Evolutionary conservation across 2,797 vertebrate species (phyloP).

Genomic region (Heliangelus exortis): DNA sequence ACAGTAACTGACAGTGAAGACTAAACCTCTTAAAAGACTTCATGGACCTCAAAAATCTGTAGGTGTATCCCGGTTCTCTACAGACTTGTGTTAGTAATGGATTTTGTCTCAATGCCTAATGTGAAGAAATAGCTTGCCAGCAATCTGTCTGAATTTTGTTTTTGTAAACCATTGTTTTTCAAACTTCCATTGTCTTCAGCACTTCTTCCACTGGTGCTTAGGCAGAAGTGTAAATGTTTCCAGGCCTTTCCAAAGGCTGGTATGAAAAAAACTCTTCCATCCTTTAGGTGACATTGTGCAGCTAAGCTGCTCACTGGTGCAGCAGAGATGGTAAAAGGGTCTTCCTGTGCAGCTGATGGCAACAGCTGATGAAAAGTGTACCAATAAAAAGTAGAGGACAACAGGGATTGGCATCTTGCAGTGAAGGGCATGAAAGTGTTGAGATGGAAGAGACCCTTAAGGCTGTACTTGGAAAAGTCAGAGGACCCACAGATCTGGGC

Average conservation of each 20-base stretch:
- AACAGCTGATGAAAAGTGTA: neutral
- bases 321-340: accelerated
- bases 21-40: too few relatives aligned
- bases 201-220: neutral
- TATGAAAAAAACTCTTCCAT: neutral
- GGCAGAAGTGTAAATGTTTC: neutral
- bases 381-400: neutral
- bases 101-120: neutral
- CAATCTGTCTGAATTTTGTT: neutral
- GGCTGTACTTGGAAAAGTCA: neutral
- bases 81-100: neutral
- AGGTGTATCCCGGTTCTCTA: neutral
- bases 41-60: neutral
- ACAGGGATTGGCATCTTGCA: neutral
- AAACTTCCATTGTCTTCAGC: neutral
- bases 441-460: neutral
- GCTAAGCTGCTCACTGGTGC: neutral
- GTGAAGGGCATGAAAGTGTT: neutral
- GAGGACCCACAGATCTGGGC: neutral
- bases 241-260: neutral
- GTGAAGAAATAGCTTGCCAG: neutral
- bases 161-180: neutral
- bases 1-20: neutral
- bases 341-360: neutral
- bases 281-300: neutral